Percentiles rank a stretch among this genome's conserved stretches.
phyloP scores from a whole-genome alignment of 2,797 vertebrate species.

The Micropoecilia bifurca region DNA sequence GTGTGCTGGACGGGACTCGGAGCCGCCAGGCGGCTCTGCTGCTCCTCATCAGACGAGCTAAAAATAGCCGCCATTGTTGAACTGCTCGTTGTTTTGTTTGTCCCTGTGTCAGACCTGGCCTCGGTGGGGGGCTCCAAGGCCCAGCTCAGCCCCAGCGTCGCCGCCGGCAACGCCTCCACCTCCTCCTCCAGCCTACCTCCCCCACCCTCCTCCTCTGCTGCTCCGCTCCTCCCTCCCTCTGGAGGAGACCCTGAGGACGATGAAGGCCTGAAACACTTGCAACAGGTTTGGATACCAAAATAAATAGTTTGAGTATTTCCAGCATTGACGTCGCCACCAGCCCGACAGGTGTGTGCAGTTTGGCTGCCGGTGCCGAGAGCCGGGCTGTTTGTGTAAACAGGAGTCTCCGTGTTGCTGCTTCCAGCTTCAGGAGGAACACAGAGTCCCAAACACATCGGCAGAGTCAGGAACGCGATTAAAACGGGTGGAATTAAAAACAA shows the following conservation, averaged over 20 bases:
- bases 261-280: conserved; percentile 94
- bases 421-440: not conserved
- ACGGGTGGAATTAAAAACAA: not conserved
- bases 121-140: conserved; percentile 59
- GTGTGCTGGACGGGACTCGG: conserved; percentile 32
- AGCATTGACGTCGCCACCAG: not conserved
- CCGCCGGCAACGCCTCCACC: conserved; percentile 56
- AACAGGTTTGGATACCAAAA: conserved; percentile 83
- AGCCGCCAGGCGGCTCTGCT: conserved; percentile 38
- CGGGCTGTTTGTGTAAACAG: not conserved
- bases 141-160: conserved; percentile 72
- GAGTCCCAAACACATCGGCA: not conserved
- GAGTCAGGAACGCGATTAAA: not conserved
- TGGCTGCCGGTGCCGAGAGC: not conserved
- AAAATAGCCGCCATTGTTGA: conserved; percentile 48
- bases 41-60: conserved; percentile 19
- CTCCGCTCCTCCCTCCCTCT: conserved; percentile 77
- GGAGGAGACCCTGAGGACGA: conserved; percentile 92
- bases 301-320: not conserved
- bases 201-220: conserved; percentile 82
- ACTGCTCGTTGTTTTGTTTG: conserved; percentile 9
- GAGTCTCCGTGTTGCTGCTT: not conserved
- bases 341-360: not conserved
- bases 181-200: conserved; percentile 80
- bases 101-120: conserved; percentile 55